A percentile compares a stretch with the other conserved stretches of the same genome.
phyloP scores from a whole-genome alignment of 2,888 invertebrate species.

The Antitype chi region DNA sequence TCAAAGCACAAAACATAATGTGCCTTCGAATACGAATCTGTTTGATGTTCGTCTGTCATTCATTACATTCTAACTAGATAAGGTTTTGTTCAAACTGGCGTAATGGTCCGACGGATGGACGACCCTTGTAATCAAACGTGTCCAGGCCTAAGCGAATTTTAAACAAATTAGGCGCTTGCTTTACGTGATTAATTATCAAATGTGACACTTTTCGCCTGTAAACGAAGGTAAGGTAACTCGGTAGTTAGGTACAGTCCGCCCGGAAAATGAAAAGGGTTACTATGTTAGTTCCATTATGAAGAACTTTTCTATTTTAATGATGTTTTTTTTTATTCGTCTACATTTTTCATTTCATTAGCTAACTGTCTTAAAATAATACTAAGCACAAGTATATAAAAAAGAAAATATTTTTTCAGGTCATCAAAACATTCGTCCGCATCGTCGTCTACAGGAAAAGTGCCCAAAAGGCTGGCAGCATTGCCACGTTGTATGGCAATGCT shows the following conservation, averaged over 20 bases:
- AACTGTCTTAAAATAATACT: too few relatives aligned
- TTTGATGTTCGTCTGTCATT: slow-evolving; percentile 36
- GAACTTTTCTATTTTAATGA: neutral
- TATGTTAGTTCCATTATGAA: neutral
- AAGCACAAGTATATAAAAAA: too few relatives aligned
- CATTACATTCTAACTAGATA: slow-evolving; percentile 37
- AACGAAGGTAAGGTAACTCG: neutral
- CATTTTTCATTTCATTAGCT: too few relatives aligned
- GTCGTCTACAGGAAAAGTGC: too few relatives aligned
- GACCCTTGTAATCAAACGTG: slow-evolving; percentile 54
- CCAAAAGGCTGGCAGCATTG: too few relatives aligned
- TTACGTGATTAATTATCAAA: slow-evolving; percentile 34
- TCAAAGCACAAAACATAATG: slow-evolving; percentile 2
- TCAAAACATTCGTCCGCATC: too few relatives aligned
- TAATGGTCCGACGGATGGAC: slow-evolving; percentile 12
- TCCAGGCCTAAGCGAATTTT: slow-evolving; percentile 38
- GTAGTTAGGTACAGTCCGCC: too few relatives aligned
- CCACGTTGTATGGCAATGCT: too few relatives aligned
- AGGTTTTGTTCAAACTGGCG: slow-evolving; percentile 28
- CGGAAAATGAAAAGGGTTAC: neutral
- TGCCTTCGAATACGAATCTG: slow-evolving; percentile 15
- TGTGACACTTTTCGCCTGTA: slow-evolving; percentile 1
- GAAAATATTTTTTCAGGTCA: too few relatives aligned
- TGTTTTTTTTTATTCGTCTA: too few relatives aligned
- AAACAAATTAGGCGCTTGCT: slow-evolving; percentile 34